Conservation (phyloP, 2,113 vertebrate genomes). For the Dicaeum eximium region DNA sequence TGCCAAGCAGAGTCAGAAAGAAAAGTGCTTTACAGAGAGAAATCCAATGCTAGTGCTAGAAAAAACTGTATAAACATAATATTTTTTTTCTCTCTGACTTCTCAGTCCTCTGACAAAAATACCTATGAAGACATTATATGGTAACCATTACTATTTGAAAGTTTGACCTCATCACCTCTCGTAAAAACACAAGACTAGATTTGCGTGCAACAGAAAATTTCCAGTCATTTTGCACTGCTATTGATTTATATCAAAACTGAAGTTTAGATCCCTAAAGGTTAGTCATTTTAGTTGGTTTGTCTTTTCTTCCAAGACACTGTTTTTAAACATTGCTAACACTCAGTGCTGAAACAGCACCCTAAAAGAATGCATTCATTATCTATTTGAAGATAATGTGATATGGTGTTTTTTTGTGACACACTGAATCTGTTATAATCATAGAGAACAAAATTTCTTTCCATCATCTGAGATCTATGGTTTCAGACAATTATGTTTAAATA, state of each 20-base stretch:
- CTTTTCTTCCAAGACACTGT: background rate
- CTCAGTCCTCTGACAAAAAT: background rate
- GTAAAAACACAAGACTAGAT: background rate
- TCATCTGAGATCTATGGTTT: background rate
- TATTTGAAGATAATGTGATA: background rate
- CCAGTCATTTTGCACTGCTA: background rate
- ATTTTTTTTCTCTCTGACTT: background rate
- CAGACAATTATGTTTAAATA: background rate
- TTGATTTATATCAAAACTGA: background rate
- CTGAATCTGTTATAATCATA: background rate
- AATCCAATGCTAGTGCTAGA: background rate
- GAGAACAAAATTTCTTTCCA: background rate
- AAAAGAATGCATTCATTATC: background rate
- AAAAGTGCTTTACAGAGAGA: background rate
- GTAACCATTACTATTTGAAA: background rate
- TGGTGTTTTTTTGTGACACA: background rate
- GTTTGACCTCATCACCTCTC: background rate
- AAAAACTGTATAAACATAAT: background rate
- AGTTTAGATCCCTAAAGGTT: background rate
- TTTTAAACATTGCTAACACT: background rate
- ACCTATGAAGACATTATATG: background rate
- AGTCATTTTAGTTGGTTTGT: background rate
- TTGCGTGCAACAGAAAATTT: background rate
- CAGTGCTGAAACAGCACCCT: background rate
- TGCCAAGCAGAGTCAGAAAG: background rate